These are phyloP conservation scores for Urechis unicinctus DNA, from an alignment of 2,888 invertebrate species.

Conservation along the genomic window DNA sequence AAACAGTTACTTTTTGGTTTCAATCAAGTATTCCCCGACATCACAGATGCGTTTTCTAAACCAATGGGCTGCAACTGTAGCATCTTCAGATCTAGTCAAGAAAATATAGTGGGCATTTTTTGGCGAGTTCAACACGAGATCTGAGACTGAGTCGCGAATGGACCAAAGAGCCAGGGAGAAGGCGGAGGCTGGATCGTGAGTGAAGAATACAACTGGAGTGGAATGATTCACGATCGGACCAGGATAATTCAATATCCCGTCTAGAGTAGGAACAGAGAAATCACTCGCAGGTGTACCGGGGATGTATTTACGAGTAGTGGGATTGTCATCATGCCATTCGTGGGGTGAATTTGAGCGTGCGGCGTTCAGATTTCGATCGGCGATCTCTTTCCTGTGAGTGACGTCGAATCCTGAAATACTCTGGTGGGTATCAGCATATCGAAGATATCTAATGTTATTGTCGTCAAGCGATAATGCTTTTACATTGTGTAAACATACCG, in stretches of 20 bases:
- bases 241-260: conserved; percentile 22
- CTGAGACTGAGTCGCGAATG: conserved; percentile 18
- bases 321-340: too few species aligned
- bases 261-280: conserved; percentile 21
- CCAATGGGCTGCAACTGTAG: too few species aligned
- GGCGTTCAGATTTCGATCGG: too few species aligned
- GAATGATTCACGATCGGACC: conserved; percentile 7
- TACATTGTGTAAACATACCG: too few species aligned
- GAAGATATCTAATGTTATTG: too few species aligned
- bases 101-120: conserved; percentile 10
- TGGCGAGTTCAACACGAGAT: conserved; percentile 11
- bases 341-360: too few species aligned
- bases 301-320: conserved; percentile 3
- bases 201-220: conserved; percentile 22
- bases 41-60: background rate
- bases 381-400: too few species aligned
- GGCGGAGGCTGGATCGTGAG: conserved; percentile 24
- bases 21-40: background rate
- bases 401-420: too few species aligned
- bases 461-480: too few species aligned
- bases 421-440: too few species aligned
- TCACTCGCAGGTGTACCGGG: conserved; percentile 20
- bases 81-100: background rate
- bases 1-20: background rate
- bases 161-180: conserved; percentile 27